Evolutionary conservation across 2,888 invertebrate species (phyloP).

Genomic region (Meiosimyza decipiens): DNA sequence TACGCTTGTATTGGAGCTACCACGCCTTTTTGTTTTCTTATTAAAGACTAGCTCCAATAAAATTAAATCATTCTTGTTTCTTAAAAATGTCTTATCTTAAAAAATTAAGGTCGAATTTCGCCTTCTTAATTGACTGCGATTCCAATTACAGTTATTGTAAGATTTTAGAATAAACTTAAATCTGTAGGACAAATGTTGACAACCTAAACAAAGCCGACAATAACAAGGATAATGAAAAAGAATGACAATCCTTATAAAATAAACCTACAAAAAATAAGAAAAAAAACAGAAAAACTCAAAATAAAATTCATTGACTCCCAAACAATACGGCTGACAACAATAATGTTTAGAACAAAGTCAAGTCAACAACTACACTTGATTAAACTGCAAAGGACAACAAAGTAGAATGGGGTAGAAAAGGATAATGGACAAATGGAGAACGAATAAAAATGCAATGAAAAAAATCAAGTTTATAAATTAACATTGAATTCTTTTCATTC

Average conservation of each 20-base stretch:
- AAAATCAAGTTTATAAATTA: conserved; percentile 35
- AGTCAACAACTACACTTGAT: conserved; percentile 34
- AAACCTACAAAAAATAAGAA: not conserved
- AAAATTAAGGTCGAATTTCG: too few species aligned
- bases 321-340: conserved; percentile 22
- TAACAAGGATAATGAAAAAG: conserved; percentile 32
- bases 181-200: conserved; percentile 29
- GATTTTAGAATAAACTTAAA: conserved; percentile 5
- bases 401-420: too few species aligned
- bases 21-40: too few species aligned
- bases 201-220: conserved; percentile 5
- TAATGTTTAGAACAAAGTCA: conserved; percentile 6
- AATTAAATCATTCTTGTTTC: too few species aligned
- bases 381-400: conserved; percentile 30
- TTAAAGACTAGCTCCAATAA: too few species aligned
- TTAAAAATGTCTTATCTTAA: too few species aligned
- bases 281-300: conserved; percentile 15
- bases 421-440: too few species aligned
- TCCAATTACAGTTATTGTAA: too few species aligned
- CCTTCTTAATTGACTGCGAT: too few species aligned
- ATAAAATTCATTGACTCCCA: conserved; percentile 34
- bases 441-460: conserved; percentile 19
- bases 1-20: too few species aligned
- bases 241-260: conserved; percentile 1
- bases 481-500: conserved; percentile 30